These are phyloP conservation scores for Agrilus biguttatus DNA, from an alignment of 2,888 invertebrate species.

Conservation along the genomic window DNA sequence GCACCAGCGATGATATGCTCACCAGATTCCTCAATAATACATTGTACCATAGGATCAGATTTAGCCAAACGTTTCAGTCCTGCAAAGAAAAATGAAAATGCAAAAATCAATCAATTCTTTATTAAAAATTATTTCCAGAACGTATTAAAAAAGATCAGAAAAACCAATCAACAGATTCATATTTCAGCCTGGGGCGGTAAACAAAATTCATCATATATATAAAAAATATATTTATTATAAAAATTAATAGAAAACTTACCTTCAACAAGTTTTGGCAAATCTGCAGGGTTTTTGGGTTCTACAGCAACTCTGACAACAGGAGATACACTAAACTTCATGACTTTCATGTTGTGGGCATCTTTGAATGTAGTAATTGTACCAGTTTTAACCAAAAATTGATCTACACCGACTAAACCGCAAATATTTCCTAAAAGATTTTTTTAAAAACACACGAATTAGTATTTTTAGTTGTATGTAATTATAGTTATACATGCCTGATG, in stretches of 20 bases:
- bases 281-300: constrained; percentile 97
- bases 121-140: neutral
- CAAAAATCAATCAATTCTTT: neutral
- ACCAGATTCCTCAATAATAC: constrained; percentile 97
- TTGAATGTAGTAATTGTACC: constrained; percentile 98
- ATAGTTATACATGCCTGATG: constrained; percentile 43
- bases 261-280: constrained; percentile 97
- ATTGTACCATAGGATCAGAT: constrained; percentile 99
- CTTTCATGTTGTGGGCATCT: constrained; percentile 98
- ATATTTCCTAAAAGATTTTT: constrained; percentile 57
- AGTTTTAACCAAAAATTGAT: constrained; percentile 98
- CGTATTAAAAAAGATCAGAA: constrained; percentile 2
- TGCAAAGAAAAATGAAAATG: constrained; percentile 20
- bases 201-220: constrained; percentile 8
- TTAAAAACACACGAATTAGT: neutral
- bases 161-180: constrained; percentile 8
- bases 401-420: constrained; percentile 98
- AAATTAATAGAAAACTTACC: constrained; percentile 22
- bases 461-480: neutral
- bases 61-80: constrained; percentile 96
- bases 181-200: constrained; percentile 13
- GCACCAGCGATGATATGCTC: constrained; percentile 99
- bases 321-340: constrained; percentile 99
- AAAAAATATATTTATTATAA: neutral
- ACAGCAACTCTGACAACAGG: constrained; percentile 99